Conservation (phyloP, 2,797 vertebrate genomes). For the Sebastes nivosus region DNA sequence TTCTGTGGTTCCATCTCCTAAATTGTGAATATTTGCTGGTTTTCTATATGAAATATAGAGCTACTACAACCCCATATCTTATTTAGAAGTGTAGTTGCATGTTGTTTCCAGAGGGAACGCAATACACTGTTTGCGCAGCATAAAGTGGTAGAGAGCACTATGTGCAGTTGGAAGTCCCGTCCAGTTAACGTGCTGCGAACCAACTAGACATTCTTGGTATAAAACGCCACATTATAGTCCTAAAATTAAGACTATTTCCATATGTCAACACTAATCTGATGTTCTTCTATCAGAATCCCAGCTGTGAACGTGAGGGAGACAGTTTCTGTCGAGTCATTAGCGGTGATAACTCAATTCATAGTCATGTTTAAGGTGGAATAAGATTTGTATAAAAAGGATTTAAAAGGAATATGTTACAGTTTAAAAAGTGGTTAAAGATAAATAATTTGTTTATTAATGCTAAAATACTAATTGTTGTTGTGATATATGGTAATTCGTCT, state of each 20-base stretch:
- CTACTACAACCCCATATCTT: no score
- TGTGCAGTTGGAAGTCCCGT: no score
- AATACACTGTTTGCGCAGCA: no score
- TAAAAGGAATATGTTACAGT: not conserved
- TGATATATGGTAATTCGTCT: not conserved
- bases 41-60: no score
- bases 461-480: not conserved
- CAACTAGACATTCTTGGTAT: not conserved
- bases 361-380: not conserved
- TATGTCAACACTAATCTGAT: not conserved
- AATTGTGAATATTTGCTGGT: not conserved
- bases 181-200: no score
- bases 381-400: not conserved
- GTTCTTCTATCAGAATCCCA: not conserved
- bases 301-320: not conserved
- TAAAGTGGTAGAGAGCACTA: not conserved
- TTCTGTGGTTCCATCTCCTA: not conserved
- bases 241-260: not conserved
- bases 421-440: not conserved
- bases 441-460: not conserved
- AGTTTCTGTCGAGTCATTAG: not conserved
- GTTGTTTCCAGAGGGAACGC: no score
- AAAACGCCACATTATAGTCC: not conserved
- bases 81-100: no score
- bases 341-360: not conserved